phyloP scores from a whole-genome alignment of 2,888 invertebrate genomes.

The Slavum lentiscoides region DNA sequence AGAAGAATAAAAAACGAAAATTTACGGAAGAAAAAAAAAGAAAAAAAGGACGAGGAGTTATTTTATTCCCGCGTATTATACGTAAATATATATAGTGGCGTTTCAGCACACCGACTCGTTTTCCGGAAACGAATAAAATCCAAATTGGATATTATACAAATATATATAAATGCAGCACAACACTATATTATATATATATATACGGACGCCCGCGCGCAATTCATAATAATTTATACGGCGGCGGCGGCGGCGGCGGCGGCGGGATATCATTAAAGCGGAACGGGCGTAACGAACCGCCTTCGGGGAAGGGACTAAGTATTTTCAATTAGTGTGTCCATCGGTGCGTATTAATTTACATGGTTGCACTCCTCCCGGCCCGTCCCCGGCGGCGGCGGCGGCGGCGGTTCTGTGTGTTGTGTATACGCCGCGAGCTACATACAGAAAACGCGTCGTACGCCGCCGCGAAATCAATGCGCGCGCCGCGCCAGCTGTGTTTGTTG shows the following conservation, averaged over 20 bases:
- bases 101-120: background rate
- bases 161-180: too few species aligned
- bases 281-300: slow-evolving; percentile 54
- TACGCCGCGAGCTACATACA: background rate
- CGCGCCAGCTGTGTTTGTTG: slow-evolving; percentile 49
- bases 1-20: too few species aligned
- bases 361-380: slow-evolving; percentile 8
- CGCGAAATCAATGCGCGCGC: slow-evolving; percentile 33
- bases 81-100: background rate
- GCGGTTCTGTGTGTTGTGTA: too few species aligned
- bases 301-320: slow-evolving; percentile 52
- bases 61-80: background rate
- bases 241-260: background rate
- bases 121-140: background rate
- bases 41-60: background rate
- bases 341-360: slow-evolving; percentile 54
- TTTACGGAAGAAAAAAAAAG: too few species aligned
- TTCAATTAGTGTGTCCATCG: slow-evolving; percentile 52
- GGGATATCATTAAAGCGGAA: slow-evolving; percentile 51
- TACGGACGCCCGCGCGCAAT: background rate
- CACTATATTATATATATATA: too few species aligned
- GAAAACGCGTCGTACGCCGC: slow-evolving; percentile 10
- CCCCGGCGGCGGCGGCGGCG: too few species aligned
- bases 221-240: too few species aligned
- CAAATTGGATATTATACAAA: background rate